Evolutionary conservation across 2,113 vertebrate species (phyloP).

Genomic region (Bagarius yarrelli): DNA sequence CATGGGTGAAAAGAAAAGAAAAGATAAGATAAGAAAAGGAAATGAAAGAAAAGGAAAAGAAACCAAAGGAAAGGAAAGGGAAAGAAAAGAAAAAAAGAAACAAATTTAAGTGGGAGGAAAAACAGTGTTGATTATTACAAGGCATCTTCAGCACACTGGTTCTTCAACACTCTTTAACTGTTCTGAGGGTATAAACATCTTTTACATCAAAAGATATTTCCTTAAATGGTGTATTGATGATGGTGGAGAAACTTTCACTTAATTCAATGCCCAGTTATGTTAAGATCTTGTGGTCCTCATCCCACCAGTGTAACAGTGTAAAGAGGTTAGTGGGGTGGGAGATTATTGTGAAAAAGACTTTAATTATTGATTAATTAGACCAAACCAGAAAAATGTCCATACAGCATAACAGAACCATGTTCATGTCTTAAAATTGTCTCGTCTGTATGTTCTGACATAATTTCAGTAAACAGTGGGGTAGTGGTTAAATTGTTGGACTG

Average conservation of each 20-base stretch:
- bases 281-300: not conserved
- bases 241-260: not conserved
- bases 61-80: too few species aligned
- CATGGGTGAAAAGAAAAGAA: too few species aligned
- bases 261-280: not conserved
- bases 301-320: not conserved
- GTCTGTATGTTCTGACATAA: not conserved
- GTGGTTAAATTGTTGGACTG: too few species aligned
- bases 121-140: not conserved
- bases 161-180: not conserved
- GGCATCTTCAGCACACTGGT: not conserved
- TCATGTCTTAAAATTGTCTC: not conserved
- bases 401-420: not conserved
- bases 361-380: not conserved
- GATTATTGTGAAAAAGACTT: not conserved
- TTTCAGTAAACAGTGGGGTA: not conserved
- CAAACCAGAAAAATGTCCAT: not conserved
- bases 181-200: not conserved
- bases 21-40: too few species aligned
- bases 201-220: not conserved
- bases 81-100: too few species aligned
- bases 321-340: not conserved
- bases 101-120: not conserved
- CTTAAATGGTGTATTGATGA: not conserved
- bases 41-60: too few species aligned